Evolutionary conservation across 2,113 vertebrate genomes (phyloP).

Genomic region (Sinocyclocheilus maitianheensis): DNA sequence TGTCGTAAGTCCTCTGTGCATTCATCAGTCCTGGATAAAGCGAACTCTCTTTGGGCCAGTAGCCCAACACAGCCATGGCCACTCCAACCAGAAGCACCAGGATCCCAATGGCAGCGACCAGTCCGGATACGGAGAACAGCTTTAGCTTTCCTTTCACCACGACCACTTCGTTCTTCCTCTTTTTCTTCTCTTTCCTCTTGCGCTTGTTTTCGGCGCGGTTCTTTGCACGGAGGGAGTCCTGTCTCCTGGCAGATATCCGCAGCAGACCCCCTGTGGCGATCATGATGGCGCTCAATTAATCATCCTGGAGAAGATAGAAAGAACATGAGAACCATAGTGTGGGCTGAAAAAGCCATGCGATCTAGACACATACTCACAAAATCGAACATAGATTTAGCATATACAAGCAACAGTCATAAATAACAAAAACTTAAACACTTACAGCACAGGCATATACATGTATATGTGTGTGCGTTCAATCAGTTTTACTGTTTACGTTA

Average conservation of each 20-base stretch:
- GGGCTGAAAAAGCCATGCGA: not conserved
- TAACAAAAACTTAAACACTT: no score
- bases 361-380: not conserved
- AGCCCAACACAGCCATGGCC: slow-evolving; percentile 89
- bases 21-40: slow-evolving; percentile 65
- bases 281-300: slow-evolving; percentile 77
- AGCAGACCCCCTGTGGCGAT: slow-evolving; percentile 96
- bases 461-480: no score
- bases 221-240: slow-evolving; percentile 85
- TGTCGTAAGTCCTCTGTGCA: slow-evolving; percentile 35
- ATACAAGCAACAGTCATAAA: no score
- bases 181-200: slow-evolving; percentile 86
- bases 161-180: slow-evolving; percentile 90
- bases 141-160: slow-evolving; percentile 94
- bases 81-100: slow-evolving; percentile 88
- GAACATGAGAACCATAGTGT: slow-evolving; percentile 14
- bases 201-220: slow-evolving; percentile 79
- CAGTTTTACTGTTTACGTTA: no score
- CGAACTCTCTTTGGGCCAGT: slow-evolving; percentile 85
- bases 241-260: slow-evolving; percentile 90
- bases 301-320: slow-evolving; percentile 58
- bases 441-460: no score
- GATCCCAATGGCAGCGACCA: slow-evolving; percentile 87
- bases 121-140: slow-evolving; percentile 86
- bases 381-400: not conserved